Evolutionary conservation across 37 sponge, comb jelly and placozoan genomes (phyloP).

Genomic region (Mnemiopsis leidyi): DNA sequence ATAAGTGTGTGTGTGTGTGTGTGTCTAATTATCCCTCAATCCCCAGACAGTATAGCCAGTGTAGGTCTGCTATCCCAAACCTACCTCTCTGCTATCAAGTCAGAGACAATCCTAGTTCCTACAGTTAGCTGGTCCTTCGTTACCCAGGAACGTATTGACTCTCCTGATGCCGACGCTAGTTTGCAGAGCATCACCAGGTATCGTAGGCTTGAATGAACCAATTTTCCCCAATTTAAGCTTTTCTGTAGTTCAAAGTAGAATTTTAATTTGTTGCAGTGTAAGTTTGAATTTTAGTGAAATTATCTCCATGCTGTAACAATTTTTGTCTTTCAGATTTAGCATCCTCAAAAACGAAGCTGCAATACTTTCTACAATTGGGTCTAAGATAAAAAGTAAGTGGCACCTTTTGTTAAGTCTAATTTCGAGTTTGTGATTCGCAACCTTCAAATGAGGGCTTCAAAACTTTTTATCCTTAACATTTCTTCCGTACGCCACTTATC

Average conservation of each 20-base stretch:
- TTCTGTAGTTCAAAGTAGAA: no score
- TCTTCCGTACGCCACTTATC: no score
- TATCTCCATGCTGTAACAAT: background rate
- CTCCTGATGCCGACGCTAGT: constrained; percentile 23
- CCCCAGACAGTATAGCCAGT: constrained; percentile 23
- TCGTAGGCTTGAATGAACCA: no score
- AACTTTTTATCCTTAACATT: no score
- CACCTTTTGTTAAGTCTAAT: no score
- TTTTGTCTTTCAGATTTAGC: constrained; percentile 13
- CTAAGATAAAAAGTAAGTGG: constrained; percentile 29
- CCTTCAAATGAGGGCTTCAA: no score
- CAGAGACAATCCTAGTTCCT: constrained; percentile 67
- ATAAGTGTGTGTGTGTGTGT: no score
- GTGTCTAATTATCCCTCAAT: no score
- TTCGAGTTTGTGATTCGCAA: no score
- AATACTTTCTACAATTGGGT: background rate
- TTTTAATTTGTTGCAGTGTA: no score
- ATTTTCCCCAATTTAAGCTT: no score
- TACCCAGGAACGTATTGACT: background rate
- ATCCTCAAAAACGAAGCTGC: background rate
- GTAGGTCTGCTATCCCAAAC: constrained; percentile 62
- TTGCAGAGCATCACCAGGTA: constrained; percentile 20
- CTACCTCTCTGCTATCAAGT: constrained; percentile 22
- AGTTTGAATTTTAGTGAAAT: no score
- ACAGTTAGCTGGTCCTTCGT: constrained; percentile 38